Evolutionary conservation across 2,113 vertebrate species (phyloP).

Genomic region (Gymnobelideus leadbeateri): DNA sequence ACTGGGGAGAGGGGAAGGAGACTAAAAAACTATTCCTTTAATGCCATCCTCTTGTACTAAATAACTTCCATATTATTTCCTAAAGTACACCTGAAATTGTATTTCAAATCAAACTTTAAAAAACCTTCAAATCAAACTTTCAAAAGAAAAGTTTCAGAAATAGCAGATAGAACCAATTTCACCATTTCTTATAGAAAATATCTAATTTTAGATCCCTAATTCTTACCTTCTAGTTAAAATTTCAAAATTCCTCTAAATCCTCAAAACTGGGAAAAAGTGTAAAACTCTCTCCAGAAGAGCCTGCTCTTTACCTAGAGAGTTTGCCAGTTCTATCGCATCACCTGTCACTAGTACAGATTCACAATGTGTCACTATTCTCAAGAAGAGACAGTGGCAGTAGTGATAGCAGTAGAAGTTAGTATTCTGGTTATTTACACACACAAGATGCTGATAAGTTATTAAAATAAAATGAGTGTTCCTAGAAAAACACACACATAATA

Average conservation of each 20-base stretch:
- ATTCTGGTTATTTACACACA: neutral
- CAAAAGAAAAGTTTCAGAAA: conserved; percentile 38
- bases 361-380: conserved; percentile 20
- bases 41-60: neutral
- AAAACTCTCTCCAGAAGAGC: neutral
- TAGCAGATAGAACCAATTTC: neutral
- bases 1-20: neutral
- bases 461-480: conserved; percentile 21
- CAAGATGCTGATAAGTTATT: conserved; percentile 30
- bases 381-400: neutral
- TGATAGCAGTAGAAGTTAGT: neutral
- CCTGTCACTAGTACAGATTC: conserved; percentile 25
- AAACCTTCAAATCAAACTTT: neutral
- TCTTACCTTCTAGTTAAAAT: conserved; percentile 5
- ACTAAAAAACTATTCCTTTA: neutral
- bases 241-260: conserved; percentile 40
- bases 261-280: neutral
- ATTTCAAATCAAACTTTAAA: conserved; percentile 19
- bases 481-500: conserved; percentile 37
- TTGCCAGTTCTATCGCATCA: conserved; percentile 22
- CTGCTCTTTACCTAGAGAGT: neutral
- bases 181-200: conserved; percentile 15
- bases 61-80: neutral
- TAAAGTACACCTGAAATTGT: neutral
- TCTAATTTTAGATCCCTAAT: conserved; percentile 4